These are phyloP conservation scores for Micromys minutus DNA, from an alignment of 2,113 vertebrate species.

Conservation along the genomic window DNA sequence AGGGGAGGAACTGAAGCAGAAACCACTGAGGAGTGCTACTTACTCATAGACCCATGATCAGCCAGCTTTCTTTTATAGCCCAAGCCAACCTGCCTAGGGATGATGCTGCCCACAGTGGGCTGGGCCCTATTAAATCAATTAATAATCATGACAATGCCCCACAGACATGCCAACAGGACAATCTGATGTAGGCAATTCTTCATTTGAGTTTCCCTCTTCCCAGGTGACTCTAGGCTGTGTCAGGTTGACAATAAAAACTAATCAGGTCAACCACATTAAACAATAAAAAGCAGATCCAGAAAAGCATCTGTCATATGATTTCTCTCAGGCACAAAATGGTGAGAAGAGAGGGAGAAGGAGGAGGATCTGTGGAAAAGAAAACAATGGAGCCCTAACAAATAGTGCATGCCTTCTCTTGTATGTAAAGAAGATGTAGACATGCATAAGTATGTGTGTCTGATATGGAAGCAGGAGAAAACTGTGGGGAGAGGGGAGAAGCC, in stretches of 20 bases:
- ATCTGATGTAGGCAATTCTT: not conserved
- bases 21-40: not conserved
- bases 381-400: not conserved
- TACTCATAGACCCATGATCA: not conserved
- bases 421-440: too few species aligned
- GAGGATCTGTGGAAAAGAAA: not conserved
- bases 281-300: not conserved
- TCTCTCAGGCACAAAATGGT: not conserved
- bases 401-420: not conserved
- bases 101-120: not conserved
- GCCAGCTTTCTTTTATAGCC: not conserved
- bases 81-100: not conserved
- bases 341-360: not conserved
- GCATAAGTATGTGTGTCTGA: not conserved
- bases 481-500: not conserved
- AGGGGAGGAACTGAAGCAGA: not conserved
- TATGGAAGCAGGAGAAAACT: not conserved
- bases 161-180: not conserved
- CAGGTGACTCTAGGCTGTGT: not conserved
- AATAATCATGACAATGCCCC: not conserved
- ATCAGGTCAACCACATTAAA: not conserved
- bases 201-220: not conserved
- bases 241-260: not conserved
- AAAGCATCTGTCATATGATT: not conserved
- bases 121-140: not conserved